Percentiles rank a stretch among this genome's conserved stretches.
phyloP scores from a whole-genome alignment of 1,140 invertebrate genomes.

The Agrilus planipennis region DNA sequence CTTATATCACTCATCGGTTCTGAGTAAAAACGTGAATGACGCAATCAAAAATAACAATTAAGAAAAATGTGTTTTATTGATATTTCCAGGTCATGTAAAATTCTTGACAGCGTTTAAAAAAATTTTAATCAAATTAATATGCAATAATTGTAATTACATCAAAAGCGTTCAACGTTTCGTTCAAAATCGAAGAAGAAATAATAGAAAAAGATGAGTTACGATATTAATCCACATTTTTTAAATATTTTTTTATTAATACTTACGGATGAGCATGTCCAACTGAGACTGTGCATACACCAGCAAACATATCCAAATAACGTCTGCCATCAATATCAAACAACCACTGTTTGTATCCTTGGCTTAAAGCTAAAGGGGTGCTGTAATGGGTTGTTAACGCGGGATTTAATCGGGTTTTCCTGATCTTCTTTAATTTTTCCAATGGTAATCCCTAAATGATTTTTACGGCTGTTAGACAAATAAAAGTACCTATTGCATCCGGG shows the following conservation, averaged over 20 bases:
- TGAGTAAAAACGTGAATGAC: no score
- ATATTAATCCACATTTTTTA: not conserved
- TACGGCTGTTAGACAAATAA: not conserved
- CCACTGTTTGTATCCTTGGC: constrained; percentile 85
- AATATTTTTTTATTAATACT: constrained; percentile 38
- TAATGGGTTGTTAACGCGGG: constrained; percentile 68
- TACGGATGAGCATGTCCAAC: constrained; percentile 98
- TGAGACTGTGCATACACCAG: constrained; percentile 90
- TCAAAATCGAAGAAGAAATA: no score
- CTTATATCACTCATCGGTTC: no score
- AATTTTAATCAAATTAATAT: no score
- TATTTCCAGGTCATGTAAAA: no score
- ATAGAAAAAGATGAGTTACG: not conserved
- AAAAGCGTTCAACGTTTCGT: no score
- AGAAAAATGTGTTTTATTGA: no score
- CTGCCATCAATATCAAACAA: constrained; percentile 77
- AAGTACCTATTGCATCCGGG: not conserved
- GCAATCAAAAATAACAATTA: no score
- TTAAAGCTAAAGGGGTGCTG: constrained; percentile 69
- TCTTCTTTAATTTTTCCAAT: constrained; percentile 43
- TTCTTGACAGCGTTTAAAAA: no score
- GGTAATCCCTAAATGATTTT: constrained; percentile 40
- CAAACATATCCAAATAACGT: constrained; percentile 89
- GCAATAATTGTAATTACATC: no score
- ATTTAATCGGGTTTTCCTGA: constrained; percentile 51